Percentiles rank a stretch among this genome's conserved stretches.
phyloP scores from a whole-genome alignment of 2,797 vertebrate species.

The Brachyrhaphis roseni region DNA sequence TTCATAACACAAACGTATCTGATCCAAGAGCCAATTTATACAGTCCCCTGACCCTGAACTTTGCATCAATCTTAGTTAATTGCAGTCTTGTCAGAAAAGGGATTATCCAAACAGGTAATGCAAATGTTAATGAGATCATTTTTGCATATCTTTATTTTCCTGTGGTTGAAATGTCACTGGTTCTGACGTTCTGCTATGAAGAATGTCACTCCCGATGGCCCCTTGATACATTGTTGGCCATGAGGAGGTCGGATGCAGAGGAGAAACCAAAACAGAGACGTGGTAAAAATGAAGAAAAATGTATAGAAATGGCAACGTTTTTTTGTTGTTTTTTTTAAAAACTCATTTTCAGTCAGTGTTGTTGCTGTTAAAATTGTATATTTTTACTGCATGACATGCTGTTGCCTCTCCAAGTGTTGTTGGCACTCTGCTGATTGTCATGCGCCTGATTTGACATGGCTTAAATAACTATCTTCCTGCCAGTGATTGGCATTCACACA shows the following conservation, averaged over 20 bases:
- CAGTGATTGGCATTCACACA: conserved; percentile 80
- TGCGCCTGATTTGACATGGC: conserved; percentile 82
- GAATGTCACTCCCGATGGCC: conserved; percentile 94
- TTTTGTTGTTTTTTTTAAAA: no score
- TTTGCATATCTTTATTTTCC: conserved; percentile 99
- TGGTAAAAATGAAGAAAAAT: conserved; percentile 26
- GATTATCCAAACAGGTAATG: conserved; percentile 99
- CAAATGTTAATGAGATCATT: conserved; percentile 98
- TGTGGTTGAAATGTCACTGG: conserved; percentile 99
- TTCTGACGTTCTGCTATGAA: conserved; percentile 96
- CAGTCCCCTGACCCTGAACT: conserved; percentile 90
- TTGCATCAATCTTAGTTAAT: conserved; percentile 99
- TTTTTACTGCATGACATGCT: conserved; percentile 46
- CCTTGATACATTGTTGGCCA: conserved; percentile 91
- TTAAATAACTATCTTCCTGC: conserved; percentile 82
- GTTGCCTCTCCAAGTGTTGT: conserved; percentile 72
- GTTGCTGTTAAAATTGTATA: conserved; percentile 23
- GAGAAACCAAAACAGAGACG: conserved; percentile 58
- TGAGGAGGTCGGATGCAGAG: conserved; percentile 83
- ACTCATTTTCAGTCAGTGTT: not conserved
- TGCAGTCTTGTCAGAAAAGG: conserved; percentile 95
- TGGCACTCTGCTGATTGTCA: conserved; percentile 70
- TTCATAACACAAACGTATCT: conserved; percentile 42
- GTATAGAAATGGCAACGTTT: not conserved
- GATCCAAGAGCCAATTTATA: conserved; percentile 75